These are phyloP conservation scores for Trileptium ribeirensis DNA, from an alignment of 2,888 invertebrate species.

Conservation along the genomic window DNA sequence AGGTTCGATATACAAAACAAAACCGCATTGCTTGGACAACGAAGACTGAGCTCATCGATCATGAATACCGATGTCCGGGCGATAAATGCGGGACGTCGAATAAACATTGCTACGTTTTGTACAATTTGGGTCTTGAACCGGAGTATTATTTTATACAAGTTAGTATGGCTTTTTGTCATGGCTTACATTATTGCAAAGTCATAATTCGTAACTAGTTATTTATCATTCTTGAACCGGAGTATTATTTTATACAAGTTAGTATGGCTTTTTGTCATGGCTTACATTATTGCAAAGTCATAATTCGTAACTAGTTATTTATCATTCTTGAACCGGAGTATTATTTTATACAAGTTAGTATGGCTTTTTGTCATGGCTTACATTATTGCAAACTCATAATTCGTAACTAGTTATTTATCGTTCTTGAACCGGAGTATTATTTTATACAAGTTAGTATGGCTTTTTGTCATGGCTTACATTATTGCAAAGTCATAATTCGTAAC, in stretches of 20 bases:
- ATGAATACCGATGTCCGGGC: slow-evolving; percentile 43
- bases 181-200: too few relatives aligned
- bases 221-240: slow-evolving; percentile 38
- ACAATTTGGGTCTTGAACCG: slow-evolving; percentile 44
- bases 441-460: slow-evolving; percentile 48
- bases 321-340: slow-evolving; percentile 42
- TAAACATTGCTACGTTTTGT: slow-evolving; percentile 48
- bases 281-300: too few relatives aligned
- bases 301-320: too few relatives aligned
- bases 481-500: too few relatives aligned
- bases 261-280: too few relatives aligned
- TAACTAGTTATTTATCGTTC: too few relatives aligned
- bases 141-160: slow-evolving; percentile 48
- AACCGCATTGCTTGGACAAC: slow-evolving; percentile 44
- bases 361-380: too few relatives aligned
- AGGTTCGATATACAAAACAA: slow-evolving; percentile 45
- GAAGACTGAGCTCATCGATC: slow-evolving; percentile 27
- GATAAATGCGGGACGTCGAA: slow-evolving; percentile 42
- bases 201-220: too few relatives aligned
- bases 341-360: slow-evolving; percentile 47
- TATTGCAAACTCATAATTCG: too few relatives aligned
- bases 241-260: slow-evolving; percentile 48
- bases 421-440: slow-evolving; percentile 43
- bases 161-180: too few relatives aligned
- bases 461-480: too few relatives aligned